Evolutionary conservation across 2,888 invertebrate genomes (phyloP).

Genomic region (Drosophila siamana): DNA sequence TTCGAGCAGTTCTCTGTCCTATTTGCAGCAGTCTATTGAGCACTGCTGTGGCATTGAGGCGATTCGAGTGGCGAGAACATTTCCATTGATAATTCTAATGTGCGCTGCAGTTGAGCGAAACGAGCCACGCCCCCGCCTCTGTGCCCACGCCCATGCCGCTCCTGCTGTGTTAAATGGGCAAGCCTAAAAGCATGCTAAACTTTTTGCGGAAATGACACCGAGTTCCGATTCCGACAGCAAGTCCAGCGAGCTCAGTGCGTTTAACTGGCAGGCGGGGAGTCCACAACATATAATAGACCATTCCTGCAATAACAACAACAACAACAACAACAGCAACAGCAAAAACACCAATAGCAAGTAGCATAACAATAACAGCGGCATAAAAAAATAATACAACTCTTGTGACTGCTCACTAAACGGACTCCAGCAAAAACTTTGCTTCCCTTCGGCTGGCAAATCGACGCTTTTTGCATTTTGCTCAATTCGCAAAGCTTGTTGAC

Average conservation of each 20-base stretch:
- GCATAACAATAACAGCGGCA: background rate
- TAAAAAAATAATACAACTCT: slow-evolving; percentile 16
- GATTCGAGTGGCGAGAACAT: slow-evolving; percentile 26
- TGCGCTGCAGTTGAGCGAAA: slow-evolving; percentile 15
- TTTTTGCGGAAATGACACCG: slow-evolving; percentile 77
- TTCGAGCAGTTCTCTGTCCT: background rate
- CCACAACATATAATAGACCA: slow-evolving; percentile 53
- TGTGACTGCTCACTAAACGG: slow-evolving; percentile 25
- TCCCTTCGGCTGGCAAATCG: slow-evolving; percentile 43
- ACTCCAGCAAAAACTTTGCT: slow-evolving; percentile 43
- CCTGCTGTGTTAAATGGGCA: slow-evolving; percentile 60
- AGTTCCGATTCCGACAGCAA: slow-evolving; percentile 71
- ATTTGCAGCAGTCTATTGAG: background rate
- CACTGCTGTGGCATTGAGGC: background rate
- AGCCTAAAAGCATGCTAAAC: slow-evolving; percentile 76
- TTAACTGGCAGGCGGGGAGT: slow-evolving; percentile 36
- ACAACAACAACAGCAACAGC: background rate
- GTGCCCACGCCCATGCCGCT: background rate
- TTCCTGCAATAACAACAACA: slow-evolving; percentile 39
- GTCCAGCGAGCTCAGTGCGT: slow-evolving; percentile 27
- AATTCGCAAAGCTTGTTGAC: slow-evolving; percentile 21
- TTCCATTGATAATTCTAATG: slow-evolving; percentile 17
- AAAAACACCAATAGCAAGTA: slow-evolving; percentile 26
- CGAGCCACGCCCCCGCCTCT: background rate
- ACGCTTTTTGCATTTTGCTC: slow-evolving; percentile 28